phyloP scores from a whole-genome alignment of 2,797 vertebrate genomes.

The Tenualosa ilisha region DNA sequence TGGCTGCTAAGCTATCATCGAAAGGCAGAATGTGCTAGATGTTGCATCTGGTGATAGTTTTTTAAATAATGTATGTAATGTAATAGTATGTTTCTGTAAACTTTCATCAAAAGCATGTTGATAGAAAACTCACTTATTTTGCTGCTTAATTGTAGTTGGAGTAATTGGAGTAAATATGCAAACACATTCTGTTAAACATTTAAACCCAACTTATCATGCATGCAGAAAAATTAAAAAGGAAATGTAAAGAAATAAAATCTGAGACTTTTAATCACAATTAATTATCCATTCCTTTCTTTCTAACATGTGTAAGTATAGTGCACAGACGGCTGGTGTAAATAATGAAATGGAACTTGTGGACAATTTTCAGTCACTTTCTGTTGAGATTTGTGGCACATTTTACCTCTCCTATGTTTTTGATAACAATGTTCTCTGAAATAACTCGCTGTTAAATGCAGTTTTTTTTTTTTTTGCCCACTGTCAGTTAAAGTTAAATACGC shows the following conservation, averaged over 20 bases:
- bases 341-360: background rate
- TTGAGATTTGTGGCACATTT: background rate
- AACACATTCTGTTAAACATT: background rate
- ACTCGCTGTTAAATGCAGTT: background rate
- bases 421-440: background rate
- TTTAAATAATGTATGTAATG: background rate
- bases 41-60: background rate
- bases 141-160: background rate
- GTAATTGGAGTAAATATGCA: background rate
- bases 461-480: background rate
- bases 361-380: background rate
- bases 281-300: too few species aligned
- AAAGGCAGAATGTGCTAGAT: background rate
- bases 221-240: background rate
- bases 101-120: background rate
- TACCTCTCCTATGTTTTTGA: background rate
- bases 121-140: background rate
- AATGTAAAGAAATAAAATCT: too few species aligned
- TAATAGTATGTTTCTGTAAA: background rate
- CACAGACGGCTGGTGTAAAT: background rate
- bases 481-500: background rate
- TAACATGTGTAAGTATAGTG: too few species aligned
- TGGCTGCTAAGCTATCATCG: background rate
- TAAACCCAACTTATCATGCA: background rate
- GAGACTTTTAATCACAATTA: background rate